Percentiles rank a stretch among this genome's conserved stretches.
Conservation (phyloP, 2,888 invertebrate genomes). For the Cetonia aurata region DNA sequence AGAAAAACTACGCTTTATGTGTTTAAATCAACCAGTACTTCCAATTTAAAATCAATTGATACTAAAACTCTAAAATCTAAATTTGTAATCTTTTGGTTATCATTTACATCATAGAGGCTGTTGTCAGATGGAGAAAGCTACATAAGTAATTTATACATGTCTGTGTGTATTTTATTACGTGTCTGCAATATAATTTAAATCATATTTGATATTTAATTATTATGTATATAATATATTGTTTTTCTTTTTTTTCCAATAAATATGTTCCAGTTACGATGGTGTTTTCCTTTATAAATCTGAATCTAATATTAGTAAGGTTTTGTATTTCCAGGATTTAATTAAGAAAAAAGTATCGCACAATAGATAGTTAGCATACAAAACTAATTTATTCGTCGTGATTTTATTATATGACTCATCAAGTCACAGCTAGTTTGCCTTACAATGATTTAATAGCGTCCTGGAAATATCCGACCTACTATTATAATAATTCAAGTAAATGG, state of each 20-base stretch:
- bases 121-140: neutral
- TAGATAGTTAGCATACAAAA: neutral
- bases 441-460: conserved; percentile 9
- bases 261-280: conserved; percentile 24
- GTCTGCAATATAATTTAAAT: conserved; percentile 29
- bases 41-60: too few relatives aligned
- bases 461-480: conserved; percentile 1
- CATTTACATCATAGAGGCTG: neutral
- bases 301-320: too few relatives aligned
- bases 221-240: conserved; percentile 34
- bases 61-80: too few relatives aligned
- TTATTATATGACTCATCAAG: conserved; percentile 23
- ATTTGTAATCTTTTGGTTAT: neutral
- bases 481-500: neutral
- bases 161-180: conserved; percentile 21
- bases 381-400: conserved; percentile 8
- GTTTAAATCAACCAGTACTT: too few relatives aligned
- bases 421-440: conserved; percentile 10
- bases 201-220: conserved; percentile 18
- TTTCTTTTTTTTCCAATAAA: conserved; percentile 33
- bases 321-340: neutral
- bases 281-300: neutral
- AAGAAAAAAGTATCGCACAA: neutral
- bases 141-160: neutral
- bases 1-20: too few relatives aligned